Base-by-base conservation (phyloP, 2,888 invertebrate genomes). In the Pimpla rufipes region DNA sequence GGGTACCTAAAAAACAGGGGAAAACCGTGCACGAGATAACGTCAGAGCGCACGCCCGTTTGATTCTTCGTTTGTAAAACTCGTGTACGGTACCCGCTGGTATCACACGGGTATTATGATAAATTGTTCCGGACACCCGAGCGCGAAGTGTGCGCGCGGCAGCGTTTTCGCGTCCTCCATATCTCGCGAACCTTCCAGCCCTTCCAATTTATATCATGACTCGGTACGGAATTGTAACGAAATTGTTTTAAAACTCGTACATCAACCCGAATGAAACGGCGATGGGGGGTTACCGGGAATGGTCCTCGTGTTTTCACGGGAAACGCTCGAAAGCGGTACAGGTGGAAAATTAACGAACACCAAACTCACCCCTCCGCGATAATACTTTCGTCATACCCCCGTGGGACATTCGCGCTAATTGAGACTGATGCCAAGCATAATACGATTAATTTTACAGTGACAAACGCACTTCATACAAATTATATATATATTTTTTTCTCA, bases 181-280 rank as follows among this genome's bases (percentile, higher is more conserved):
- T 85, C 84, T 59, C 78, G 45, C 62, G 77, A 83, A 85, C 83
- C 81, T 84, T 71, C 78, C 81, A 81, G 79, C 71, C 78, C 62
- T 83, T 86, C 64, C 78, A 86, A 84, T 82, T 82, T 82, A 76
- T 77, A 79, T 73, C 81, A 57, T 79, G 84, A 83, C 85, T 84
- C 82, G 78, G 85, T 77, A 81, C 80, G 73, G 86, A 87, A 87
- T 88, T 87, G 87, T 87, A 87, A 86, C 85, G 86, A 88, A 86
- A 89, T 88, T 89, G 88, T 88, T 89, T 87, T 86, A 87, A 88
- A 88, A 88, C 87, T 88, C 87, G 87, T 87, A 88, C 87, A 88
- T 88, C 89, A 88, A 83, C 85, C 83, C 83, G 86, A 86, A 86
- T 83, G 84, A 87, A 87, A 88, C 86, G 86, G 84, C 29, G 59